A percentile compares a stretch with the other conserved stretches of the same genome.
phyloP scores from a whole-genome alignment of 1,140 invertebrate species.

The Formica selysi region DNA sequence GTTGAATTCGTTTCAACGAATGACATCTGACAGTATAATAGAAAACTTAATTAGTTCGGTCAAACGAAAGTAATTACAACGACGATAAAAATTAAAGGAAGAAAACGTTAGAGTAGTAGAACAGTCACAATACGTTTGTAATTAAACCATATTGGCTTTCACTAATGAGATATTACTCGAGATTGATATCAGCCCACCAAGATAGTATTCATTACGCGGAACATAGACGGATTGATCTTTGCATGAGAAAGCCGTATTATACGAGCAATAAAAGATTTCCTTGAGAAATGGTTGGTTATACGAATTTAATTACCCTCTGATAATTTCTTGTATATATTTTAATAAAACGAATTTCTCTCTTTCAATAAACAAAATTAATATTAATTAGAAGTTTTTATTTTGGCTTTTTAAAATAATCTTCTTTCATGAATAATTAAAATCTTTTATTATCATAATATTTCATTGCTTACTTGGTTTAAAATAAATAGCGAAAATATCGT shows the following conservation, averaged over 20 bases:
- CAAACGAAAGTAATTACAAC: background rate
- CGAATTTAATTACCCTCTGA: background rate
- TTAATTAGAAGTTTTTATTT: background rate
- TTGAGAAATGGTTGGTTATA: conserved; percentile 1
- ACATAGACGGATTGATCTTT: conserved; percentile 13
- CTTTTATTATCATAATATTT: background rate
- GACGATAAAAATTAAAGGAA: conserved; percentile 21
- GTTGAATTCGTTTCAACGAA: conserved; percentile 1
- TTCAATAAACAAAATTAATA: background rate
- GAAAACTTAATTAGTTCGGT: conserved; percentile 19
- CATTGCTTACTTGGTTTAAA: background rate
- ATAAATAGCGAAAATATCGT: conserved; percentile 16
- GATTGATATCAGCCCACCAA: conserved; percentile 54
- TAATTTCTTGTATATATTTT: background rate
- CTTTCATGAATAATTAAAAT: background rate
- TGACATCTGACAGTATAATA: background rate
- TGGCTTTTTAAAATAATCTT: background rate
- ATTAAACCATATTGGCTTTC: conserved; percentile 53
- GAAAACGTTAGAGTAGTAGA: conserved; percentile 33
- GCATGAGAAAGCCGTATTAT: background rate
- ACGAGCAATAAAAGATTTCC: conserved; percentile 31
- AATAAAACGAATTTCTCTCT: background rate
- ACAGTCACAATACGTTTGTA: conserved; percentile 25
- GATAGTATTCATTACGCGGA: conserved; percentile 72
- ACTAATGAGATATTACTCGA: conserved; percentile 63